phyloP scores from a whole-genome alignment of 1,140 invertebrate genomes.

The Diuraphis noxia region DNA sequence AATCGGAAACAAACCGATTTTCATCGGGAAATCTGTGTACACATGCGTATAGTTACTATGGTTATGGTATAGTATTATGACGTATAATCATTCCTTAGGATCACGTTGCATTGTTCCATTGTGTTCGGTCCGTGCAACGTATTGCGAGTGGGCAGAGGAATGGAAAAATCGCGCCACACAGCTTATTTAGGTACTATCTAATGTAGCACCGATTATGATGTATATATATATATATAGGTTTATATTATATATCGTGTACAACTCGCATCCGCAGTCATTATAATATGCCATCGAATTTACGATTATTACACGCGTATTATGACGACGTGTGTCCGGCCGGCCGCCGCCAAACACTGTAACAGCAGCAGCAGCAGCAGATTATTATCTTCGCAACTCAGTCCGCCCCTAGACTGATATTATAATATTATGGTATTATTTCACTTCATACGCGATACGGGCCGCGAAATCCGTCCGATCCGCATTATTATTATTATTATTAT shows the following conservation, averaged over 20 bases:
- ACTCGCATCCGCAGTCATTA: not conserved
- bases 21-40: not conserved
- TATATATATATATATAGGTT: not conserved
- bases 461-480: not conserved
- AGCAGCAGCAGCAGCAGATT: not conserved
- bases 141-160: not conserved
- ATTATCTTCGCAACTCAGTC: not conserved
- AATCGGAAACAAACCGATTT: not conserved
- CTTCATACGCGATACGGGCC: not conserved
- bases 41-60: no score
- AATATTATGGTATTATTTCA: not conserved
- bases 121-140: not conserved
- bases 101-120: not conserved
- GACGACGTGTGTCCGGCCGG: not conserved
- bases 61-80: not conserved
- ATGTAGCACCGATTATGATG: not conserved
- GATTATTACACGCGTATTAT: conserved; percentile 6
- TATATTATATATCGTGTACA: not conserved
- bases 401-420: not conserved
- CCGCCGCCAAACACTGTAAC: not conserved
- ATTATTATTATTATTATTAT: not conserved
- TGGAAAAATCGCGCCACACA: not conserved
- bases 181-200: not conserved
- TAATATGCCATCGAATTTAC: not conserved
- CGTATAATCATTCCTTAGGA: not conserved